Conservation (phyloP, 2,888 invertebrate species). For the Campaea margaritaria region DNA sequence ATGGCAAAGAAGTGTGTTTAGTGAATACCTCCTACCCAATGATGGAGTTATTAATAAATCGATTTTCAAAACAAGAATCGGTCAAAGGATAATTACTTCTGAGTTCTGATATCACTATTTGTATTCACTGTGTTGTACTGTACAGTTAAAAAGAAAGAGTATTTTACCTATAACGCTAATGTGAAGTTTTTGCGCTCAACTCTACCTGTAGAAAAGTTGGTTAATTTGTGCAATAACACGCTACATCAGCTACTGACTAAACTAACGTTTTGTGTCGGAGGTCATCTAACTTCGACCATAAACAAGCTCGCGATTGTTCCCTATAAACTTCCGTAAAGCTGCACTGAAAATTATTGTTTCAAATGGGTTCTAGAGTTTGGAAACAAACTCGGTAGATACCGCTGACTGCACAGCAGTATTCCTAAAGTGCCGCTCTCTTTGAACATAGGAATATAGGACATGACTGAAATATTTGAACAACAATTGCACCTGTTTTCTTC, state of each 20-base stretch:
- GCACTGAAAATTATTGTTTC: constrained; percentile 57
- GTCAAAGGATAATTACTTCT: too few species aligned
- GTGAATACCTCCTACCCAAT: too few species aligned
- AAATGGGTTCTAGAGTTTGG: constrained; percentile 42
- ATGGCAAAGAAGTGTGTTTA: too few species aligned
- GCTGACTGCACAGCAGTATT: constrained; percentile 22
- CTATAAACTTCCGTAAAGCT: constrained; percentile 38
- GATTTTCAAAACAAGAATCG: too few species aligned
- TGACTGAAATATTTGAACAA: constrained; percentile 9
- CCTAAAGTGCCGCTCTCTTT: constrained; percentile 17
- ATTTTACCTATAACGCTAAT: too few species aligned
- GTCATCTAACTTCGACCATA: constrained; percentile 66
- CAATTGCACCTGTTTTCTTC: constrained; percentile 16
- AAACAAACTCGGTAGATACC: constrained; percentile 28
- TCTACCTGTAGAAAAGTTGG: background rate
- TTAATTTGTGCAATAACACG: background rate
- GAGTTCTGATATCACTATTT: too few species aligned
- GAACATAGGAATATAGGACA: constrained; percentile 13
- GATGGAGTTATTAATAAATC: too few species aligned
- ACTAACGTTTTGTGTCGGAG: constrained; percentile 38
- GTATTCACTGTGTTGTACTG: too few species aligned
- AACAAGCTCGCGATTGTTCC: constrained; percentile 54
- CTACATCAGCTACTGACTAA: constrained; percentile 4
- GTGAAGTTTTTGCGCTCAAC: too few species aligned
- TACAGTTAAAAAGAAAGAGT: too few species aligned